A percentile compares a stretch with the other conserved stretches of the same genome.
phyloP scores from a whole-genome alignment of 2,888 invertebrate species.

The Anagyrus pseudococci region DNA sequence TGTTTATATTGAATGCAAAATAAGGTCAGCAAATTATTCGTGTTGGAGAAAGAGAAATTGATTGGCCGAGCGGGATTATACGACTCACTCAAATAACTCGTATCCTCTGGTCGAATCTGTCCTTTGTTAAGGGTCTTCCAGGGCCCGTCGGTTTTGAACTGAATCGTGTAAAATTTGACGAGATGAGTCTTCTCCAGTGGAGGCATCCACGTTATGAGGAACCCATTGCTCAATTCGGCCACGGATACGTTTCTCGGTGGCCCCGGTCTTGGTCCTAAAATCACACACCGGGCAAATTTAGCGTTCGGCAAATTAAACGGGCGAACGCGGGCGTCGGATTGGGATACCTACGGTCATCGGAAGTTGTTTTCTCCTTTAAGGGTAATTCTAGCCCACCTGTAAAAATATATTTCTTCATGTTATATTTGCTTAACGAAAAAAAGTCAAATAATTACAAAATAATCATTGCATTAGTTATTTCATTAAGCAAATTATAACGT shows the following conservation, averaged over 20 bases:
- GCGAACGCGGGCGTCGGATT: not conserved
- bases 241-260: conserved; percentile 90
- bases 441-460: conserved; percentile 33
- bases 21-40: not conserved
- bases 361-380: conserved; percentile 33
- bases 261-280: conserved; percentile 87
- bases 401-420: conserved; percentile 38
- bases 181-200: conserved; percentile 82
- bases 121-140: conserved; percentile 90
- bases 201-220: conserved; percentile 89
- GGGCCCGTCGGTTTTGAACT: conserved; percentile 87
- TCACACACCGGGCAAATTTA: conserved; percentile 25
- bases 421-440: conserved; percentile 41
- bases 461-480: conserved; percentile 39
- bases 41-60: not conserved
- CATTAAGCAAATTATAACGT: conserved; percentile 42
- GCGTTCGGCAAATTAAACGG: not conserved
- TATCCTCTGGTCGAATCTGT: conserved; percentile 87
- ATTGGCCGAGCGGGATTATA: not conserved
- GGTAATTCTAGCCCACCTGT: conserved; percentile 41
- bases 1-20: not conserved
- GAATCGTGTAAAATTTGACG: conserved; percentile 89
- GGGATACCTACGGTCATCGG: conserved; percentile 28
- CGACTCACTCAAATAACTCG: conserved; percentile 80
- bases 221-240: conserved; percentile 87